Base-by-base conservation (phyloP, 1,140 invertebrate species). In the Drosophila albomicans region DNA sequence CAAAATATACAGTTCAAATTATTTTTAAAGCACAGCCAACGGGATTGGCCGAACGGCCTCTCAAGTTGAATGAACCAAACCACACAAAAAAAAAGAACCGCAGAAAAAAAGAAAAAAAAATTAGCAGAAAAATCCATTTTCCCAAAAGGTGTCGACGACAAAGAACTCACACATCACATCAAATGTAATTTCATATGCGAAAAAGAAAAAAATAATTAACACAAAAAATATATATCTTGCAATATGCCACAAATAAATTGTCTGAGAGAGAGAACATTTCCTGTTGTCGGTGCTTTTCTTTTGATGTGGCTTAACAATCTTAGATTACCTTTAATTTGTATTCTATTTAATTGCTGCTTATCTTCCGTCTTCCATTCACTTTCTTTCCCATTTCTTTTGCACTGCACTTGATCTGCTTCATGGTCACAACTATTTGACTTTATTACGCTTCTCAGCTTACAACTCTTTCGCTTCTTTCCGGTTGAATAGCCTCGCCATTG, bases 51-150 rank as follows among this genome's bases (percentile, higher is more conserved):
- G 61, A 49, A 52, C 25, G 30, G 43, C 25, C 16, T 10, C 58
- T 10, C 58, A 66, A 68, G 79, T 81, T 81, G 75, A 81, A 82
- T 78, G 75, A 81, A 82, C 79, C 75, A 63, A 73, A 72, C 38
- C n/a, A 45, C 48, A 32, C 5, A 32, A 7, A 5, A 32, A 20
- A 32, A 8, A 38, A 38, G 10, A 38, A 8, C 8, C 35, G 20
- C 30, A 32, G 2, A 38, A 38, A 38, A 7, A 25, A 25, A n/a
- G n/a, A n/a, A 0, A 25, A 25, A 25, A 25, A 25, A 25, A 25
- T 3, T 25, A 25, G 20, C 20, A 25, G 20, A 63, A 66, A 52
- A 45, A 48, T 58, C 49, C 32, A 48, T 64, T 62, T 63, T 46
- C 11, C 43, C 45, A 4, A 62, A 75, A 64, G 52, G 63, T 72